Base-by-base conservation (phyloP, 1,140 invertebrate genomes). In the Pantala flavescens region DNA sequence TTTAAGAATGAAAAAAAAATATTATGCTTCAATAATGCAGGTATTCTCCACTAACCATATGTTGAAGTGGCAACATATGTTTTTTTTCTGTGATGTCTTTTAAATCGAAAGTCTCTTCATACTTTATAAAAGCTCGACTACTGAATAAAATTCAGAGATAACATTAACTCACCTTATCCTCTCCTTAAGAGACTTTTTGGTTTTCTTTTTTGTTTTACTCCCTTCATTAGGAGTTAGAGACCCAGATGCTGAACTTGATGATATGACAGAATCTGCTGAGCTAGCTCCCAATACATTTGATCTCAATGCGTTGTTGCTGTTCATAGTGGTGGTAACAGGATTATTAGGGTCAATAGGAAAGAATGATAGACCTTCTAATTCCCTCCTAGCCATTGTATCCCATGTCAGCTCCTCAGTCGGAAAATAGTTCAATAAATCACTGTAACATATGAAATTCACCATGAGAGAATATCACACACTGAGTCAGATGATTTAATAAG, bases 301-400 rank as follows among this genome's bases (percentile, higher is more conserved):
- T 12, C 49, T 71, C 5, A 28, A 28, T 42, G 12, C 7, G 1
- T 23, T 24, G 14, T 14, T n/a, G 23, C 23, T 55, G n/a, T 73
- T 71, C 55, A 43, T 16, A 11, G 19, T 43, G 19, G 5, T 63
- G 14, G 49, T 21, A 24, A 23, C 21, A 7, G 21, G 23, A 23
- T 7, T 24, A 12, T 14, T 71, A 21, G 23, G 28, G 14, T 21
- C 28, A 71, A 43, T 75, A 7, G 49, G 49, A 19, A 12, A 63
- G 49, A 19, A 77, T n/a, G 24, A 28, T n/a, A 82, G 78, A 28
- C 83, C 83, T 77, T 85, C 81, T 0, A 86, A 75, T 78, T 85
- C 83, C 71, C 84, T 79, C 63, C 81, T 79, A 23, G 87, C 87
- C 77, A 87, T 78, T n/a, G 84, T 85, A 78, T 88, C 84, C 86